Conservation (phyloP, 2,797 vertebrate genomes). For the Phoebastria nigripes region DNA sequence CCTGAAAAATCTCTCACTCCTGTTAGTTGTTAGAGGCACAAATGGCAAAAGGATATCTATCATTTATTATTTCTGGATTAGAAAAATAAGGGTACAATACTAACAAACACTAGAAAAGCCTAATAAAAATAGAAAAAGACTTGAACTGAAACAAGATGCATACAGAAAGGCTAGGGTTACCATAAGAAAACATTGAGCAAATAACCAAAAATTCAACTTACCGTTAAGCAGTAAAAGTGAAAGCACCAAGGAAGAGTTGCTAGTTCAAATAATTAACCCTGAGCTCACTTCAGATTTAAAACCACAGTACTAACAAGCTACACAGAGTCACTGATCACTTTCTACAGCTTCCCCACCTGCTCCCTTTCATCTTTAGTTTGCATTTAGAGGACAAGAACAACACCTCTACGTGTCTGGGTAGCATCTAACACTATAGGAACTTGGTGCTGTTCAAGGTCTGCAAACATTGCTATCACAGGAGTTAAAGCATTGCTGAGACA, state of each 20-base stretch:
- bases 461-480: background rate
- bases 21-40: background rate
- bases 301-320: background rate
- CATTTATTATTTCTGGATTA: background rate
- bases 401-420: background rate
- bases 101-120: background rate
- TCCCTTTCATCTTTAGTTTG: background rate
- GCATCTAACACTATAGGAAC: fast-evolving
- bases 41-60: background rate
- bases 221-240: background rate
- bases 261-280: background rate
- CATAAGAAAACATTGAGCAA: background rate
- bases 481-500: background rate
- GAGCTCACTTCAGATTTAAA: background rate
- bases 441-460: background rate
- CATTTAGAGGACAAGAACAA: background rate
- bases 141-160: background rate
- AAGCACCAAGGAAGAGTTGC: background rate
- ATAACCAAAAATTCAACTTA: background rate
- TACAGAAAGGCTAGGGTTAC: background rate
- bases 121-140: background rate
- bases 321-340: background rate
- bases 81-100: background rate
- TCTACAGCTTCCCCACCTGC: background rate
- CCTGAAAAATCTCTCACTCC: background rate